A percentile compares a stretch with the other conserved stretches of the same genome.
These are phyloP conservation scores for Nyctibius bracteatus DNA, from an alignment of 2,113 vertebrate genomes.

Conservation along the genomic window DNA sequence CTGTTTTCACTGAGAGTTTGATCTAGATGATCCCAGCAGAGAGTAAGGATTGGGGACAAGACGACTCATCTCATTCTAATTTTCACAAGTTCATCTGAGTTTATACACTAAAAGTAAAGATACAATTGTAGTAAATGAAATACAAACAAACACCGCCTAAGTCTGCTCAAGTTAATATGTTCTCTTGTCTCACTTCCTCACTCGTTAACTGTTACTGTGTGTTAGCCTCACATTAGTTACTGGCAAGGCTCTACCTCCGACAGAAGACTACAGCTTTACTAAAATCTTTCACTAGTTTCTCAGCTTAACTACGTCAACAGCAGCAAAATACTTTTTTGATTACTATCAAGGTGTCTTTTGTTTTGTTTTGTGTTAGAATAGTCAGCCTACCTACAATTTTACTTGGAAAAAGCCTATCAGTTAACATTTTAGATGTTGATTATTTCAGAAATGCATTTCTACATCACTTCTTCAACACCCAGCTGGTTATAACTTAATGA, in stretches of 20 bases:
- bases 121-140: not conserved
- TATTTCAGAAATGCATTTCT: not conserved
- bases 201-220: not conserved
- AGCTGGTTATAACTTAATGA: not conserved
- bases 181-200: not conserved
- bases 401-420: not conserved
- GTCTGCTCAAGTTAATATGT: not conserved
- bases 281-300: not conserved
- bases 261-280: not conserved
- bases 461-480: not conserved
- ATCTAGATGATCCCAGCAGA: not conserved
- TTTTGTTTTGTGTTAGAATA: not conserved
- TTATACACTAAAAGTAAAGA: not conserved
- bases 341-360: not conserved
- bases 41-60: not conserved
- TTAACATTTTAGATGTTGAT: not conserved
- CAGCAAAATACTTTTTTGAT: not conserved
- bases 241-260: not conserved
- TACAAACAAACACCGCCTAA: not conserved
- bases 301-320: not conserved
- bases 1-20: not conserved
- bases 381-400: not conserved
- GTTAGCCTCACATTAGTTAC: not conserved
- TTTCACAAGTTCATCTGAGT: not conserved
- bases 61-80: not conserved